Evolutionary conservation across 2,888 invertebrate genomes (phyloP), one percentile per base, ranked within the genome.

Genomic region (Sussaba pulchella): DNA sequence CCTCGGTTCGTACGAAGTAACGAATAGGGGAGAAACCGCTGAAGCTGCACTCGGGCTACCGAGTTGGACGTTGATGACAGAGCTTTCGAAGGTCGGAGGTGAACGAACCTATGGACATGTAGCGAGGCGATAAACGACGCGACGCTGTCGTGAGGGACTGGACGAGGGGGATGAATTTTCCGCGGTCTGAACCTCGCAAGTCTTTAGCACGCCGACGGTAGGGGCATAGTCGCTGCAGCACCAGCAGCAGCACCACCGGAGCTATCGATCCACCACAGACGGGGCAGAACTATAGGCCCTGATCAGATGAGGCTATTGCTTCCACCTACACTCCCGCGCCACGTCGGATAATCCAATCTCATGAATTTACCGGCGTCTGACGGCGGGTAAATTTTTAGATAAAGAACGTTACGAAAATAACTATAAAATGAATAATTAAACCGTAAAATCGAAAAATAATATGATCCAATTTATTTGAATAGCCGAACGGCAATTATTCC

Each of bases 251-350:
- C n/a, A n/a, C n/a, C n/a, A n/a, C n/a, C 54, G 41, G 36, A n/a
- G 43, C 52, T 71, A 75, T 75, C 71, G 80, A 80, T 71, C 80
- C 59, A 19, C 52, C 71, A 45, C 66, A 61, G 66, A 75, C 71
- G 45, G 69, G 50, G 31, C 64, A 36, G 79, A 50, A 79, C 70
- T 70, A 31, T 31, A 79, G 80, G 75, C 80, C 52, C 50, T 75
- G 80, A 80, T 75, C 75, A 75, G 80, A 80, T 71, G 75, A 71
- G 66, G 66, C 80, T 71, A 79, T 79, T 75, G 63, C 64, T 69
- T 74, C 64, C 43, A 57, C 64, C 54, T 45, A 47, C 36, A 26
- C 39, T 43, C 9, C 36, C 14, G 12, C n/a, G 21, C 70, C 19
- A 31, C n/a, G 43, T 31, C 19, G 71, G 75, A 80, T 76, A 72